Conservation (phyloP, 2,888 invertebrate genomes). For the Apoda limacodes region DNA sequence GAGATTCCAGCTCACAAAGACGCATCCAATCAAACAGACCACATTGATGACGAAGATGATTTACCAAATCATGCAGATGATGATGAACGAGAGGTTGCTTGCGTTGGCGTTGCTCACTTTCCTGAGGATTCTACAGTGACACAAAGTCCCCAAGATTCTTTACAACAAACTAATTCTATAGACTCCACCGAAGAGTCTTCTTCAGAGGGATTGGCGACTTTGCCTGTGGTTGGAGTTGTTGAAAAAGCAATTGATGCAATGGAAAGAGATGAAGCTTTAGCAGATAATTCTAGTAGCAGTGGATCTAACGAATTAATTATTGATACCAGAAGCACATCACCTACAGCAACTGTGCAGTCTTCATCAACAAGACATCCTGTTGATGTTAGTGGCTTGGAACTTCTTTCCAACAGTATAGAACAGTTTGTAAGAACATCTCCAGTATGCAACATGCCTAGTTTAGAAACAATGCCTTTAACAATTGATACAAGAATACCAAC, state of each 20-base stretch:
- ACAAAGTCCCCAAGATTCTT: slow-evolving; percentile 27
- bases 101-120: slow-evolving; percentile 58
- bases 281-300: slow-evolving; percentile 51
- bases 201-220: slow-evolving; percentile 39
- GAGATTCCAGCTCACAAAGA: slow-evolving; percentile 78
- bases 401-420: slow-evolving; percentile 87
- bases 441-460: slow-evolving; percentile 38
- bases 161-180: slow-evolving; percentile 32
- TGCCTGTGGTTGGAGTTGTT: slow-evolving; percentile 42
- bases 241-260: slow-evolving; percentile 57
- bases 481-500: slow-evolving; percentile 50
- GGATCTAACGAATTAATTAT: slow-evolving; percentile 58
- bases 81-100: slow-evolving; percentile 55
- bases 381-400: slow-evolving; percentile 83
- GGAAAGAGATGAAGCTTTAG: slow-evolving; percentile 48
- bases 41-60: slow-evolving; percentile 78
- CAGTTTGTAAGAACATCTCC: slow-evolving; percentile 74
- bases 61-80: slow-evolving; percentile 57
- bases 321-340: slow-evolving; percentile 48
- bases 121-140: slow-evolving; percentile 39
- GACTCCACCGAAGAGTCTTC: slow-evolving; percentile 57
- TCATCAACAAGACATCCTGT: slow-evolving; percentile 46
- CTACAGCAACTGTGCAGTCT: slow-evolving; percentile 24
- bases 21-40: slow-evolving; percentile 87
- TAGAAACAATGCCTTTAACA: slow-evolving; percentile 42